A percentile compares a stretch with the other conserved stretches of the same genome.
Conservation (phyloP, 2,113 vertebrate species). For the Neoarius graeffei region DNA sequence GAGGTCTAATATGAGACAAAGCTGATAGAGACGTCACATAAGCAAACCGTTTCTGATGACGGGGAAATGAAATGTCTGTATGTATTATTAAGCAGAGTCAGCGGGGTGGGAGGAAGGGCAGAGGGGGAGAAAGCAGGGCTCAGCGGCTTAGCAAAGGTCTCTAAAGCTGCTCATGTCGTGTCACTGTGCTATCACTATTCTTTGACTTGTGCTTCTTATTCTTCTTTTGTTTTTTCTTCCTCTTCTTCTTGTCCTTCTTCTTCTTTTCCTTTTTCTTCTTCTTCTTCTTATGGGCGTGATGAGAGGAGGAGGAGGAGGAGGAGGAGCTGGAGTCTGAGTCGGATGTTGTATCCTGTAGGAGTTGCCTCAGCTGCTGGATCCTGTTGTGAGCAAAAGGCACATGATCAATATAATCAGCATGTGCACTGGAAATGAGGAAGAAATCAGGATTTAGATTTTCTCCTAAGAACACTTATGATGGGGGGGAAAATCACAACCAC, state of each 20-base stretch:
- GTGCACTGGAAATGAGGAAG: background rate
- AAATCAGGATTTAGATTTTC: background rate
- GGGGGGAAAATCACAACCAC: background rate
- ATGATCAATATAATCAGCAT: background rate
- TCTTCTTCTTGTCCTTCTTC: slow-evolving; percentile 64
- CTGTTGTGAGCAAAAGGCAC: slow-evolving; percentile 63
- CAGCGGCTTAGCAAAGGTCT: slow-evolving; percentile 19
- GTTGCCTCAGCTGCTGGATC: slow-evolving; percentile 89
- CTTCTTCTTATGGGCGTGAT: slow-evolving; percentile 64
- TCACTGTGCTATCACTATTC: slow-evolving; percentile 71
- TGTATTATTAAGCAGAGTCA: slow-evolving; percentile 55
- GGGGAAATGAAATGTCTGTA: slow-evolving; percentile 49
- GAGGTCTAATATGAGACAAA: slow-evolving; percentile 9
- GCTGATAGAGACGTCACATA: slow-evolving; percentile 48
- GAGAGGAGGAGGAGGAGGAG: slow-evolving; percentile 64
- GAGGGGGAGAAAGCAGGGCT: slow-evolving; percentile 2
- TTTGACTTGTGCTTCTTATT: slow-evolving; percentile 77
- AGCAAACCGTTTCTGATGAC: slow-evolving; percentile 39
- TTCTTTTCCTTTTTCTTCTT: slow-evolving; percentile 67
- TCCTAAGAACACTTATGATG: background rate
- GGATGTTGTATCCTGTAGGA: slow-evolving; percentile 90
- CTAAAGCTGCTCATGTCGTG: background rate
- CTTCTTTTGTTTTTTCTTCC: slow-evolving; percentile 79
- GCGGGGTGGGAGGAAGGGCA: slow-evolving; percentile 33
- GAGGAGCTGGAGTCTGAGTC: slow-evolving; percentile 75